Evolutionary conservation across 2,113 vertebrate species (phyloP), one percentile per base, ranked within the genome.

Genomic region (Zosterops hypoxanthus): DNA sequence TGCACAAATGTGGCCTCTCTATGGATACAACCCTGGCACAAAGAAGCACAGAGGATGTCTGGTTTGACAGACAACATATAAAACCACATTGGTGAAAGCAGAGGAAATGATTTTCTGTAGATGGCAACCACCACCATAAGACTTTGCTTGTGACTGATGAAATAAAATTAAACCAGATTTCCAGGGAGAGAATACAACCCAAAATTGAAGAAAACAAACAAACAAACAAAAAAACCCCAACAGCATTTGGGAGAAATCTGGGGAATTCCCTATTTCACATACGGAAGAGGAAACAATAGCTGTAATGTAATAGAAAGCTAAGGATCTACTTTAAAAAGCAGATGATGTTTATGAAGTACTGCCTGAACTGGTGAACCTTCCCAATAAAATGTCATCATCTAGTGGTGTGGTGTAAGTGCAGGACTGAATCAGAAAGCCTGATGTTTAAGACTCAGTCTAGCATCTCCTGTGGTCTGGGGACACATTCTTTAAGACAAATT

Each of bases 181-280:
- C 59, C 47, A 89, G 33, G 46, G 49, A 92, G 59, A 65, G 8
- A 60, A 15, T 8, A 64, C 5, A 81, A 86, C 14, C 3, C 36
- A 94, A 49, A 90, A 66, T 46, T 65, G 11, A 7, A 14, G 25
- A 44, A 77, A 4, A 15, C 9, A 6, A 23, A 31, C 34, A 36
- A 8, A 19, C 9, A 16, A 22, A n/a, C 34, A 31, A 6, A 36
- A 6, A 5, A 39, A 39, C 11, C 36, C 36, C 36, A 36, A 39
- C 36, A 4, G 2, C 12, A 60, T 25, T 41, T 53, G 44, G 65
- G 70, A 94, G 61, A 94, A 89, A 86, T 61, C 9, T 63, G 53
- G 87, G 96, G 70, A 95, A 95, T 79, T 92, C 84, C 87, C 91
- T 76, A 12, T 49, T 91, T 91, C 73, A 89, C 28, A 53, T 46